Evolutionary conservation across 1,140 invertebrate genomes (phyloP).

Genomic region (Chlorops oryzae): DNA sequence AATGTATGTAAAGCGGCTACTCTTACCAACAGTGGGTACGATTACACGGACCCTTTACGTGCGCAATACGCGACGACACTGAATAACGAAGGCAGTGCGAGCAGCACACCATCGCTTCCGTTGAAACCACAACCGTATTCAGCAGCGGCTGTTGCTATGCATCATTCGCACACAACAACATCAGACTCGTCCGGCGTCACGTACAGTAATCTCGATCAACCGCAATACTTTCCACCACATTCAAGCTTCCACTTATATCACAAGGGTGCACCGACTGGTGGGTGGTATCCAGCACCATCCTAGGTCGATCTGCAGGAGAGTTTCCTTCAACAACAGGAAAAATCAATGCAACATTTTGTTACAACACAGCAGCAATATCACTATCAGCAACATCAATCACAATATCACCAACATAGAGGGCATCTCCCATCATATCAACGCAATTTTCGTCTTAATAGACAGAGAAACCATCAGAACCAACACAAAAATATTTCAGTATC

Average conservation of each 20-base stretch:
- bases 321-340: constrained; percentile 11
- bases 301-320: constrained; percentile 47
- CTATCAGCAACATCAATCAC: constrained; percentile 1
- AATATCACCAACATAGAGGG: constrained; percentile 14
- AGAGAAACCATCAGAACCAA: too few relatives aligned
- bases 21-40: constrained; percentile 48
- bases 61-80: constrained; percentile 39
- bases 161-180: constrained; percentile 36
- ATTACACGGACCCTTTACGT: constrained; percentile 35
- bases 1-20: constrained; percentile 55
- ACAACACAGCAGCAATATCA: constrained; percentile 11
- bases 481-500: too few relatives aligned
- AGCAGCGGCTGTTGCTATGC: constrained; percentile 54
- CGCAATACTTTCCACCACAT: constrained; percentile 75
- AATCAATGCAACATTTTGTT: not conserved
- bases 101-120: constrained; percentile 67
- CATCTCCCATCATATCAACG: constrained; percentile 5
- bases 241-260: constrained; percentile 86
- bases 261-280: constrained; percentile 56
- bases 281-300: constrained; percentile 73
- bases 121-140: constrained; percentile 87
- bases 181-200: constrained; percentile 55
- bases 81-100: constrained; percentile 27
- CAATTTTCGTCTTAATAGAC: too few relatives aligned
- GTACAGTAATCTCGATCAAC: constrained; percentile 62